phyloP scores from a whole-genome alignment of 2,113 vertebrate species.

The Mastomys natalensis region DNA sequence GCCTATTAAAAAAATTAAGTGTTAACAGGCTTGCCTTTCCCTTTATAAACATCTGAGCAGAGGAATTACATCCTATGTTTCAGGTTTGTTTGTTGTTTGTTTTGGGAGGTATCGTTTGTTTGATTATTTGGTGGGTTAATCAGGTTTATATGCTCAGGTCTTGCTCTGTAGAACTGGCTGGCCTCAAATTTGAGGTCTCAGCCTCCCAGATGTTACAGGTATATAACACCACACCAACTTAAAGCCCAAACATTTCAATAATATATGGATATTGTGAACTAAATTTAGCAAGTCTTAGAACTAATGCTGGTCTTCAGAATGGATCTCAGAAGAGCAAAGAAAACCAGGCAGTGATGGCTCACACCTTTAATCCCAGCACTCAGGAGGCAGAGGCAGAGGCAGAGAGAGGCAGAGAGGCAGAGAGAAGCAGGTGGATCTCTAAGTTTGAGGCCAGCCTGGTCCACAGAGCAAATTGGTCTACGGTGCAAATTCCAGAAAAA shows the following conservation, averaged over 20 bases:
- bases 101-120: neutral
- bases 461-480: neutral
- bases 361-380: neutral
- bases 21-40: neutral
- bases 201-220: neutral
- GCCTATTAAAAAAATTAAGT: neutral
- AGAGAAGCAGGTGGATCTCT: neutral
- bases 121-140: neutral
- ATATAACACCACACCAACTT: neutral
- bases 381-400: neutral
- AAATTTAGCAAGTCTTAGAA: conserved; percentile 17
- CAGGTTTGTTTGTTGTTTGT: too few relatives aligned
- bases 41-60: neutral
- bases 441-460: neutral
- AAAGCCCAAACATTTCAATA: neutral
- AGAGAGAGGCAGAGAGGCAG: neutral
- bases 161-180: neutral
- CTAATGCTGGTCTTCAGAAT: neutral
- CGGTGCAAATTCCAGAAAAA: neutral
- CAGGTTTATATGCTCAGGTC: neutral
- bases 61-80: neutral
- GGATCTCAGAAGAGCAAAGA: neutral
- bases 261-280: neutral
- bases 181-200: neutral
- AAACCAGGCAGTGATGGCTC: neutral